Evolutionary conservation across 2,797 vertebrate species (phyloP), one percentile per base, ranked within the genome.

Genomic region (Miichthys miiuy): DNA sequence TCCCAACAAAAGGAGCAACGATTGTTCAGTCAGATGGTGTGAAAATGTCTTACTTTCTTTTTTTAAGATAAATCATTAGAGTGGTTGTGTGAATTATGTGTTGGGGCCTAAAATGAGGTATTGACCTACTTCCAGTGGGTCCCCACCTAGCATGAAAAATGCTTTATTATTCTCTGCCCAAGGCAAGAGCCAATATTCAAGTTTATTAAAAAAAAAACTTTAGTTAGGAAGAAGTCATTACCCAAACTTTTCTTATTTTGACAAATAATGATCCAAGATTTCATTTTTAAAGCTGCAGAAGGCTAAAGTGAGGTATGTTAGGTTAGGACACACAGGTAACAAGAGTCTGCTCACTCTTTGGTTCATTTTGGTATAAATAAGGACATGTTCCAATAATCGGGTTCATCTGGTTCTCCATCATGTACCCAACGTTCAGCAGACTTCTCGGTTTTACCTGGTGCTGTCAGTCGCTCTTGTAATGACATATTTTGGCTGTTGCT

Each of bases 121-220:
- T 42, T 72, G 79, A 79, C 68, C 55, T 66, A 47, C 21, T 66
- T 73, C 52, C 8, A 65, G 48, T 25, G 14, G 1, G 48, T 61
- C 50, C 30, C 46, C 50, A 38, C 42, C 60, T 20, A 25, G 18
- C 77, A 25, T 54, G 54, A 80, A 66, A 63, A 41, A 76, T 61
- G 34, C 18, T 56, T 52, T 25, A 42, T 63, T 23, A 64, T n/a
- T 69, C 64, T 69, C 48, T 48, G 77, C 77, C 42, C 8, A 17
- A 66, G 56, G 66, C 27, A 12, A 58, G 4, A 67, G 16, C 10
- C 56, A 23, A 50, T 17, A 52, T 16, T 27, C 0, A 1, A 42
- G 61, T 50, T 68, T 66, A 60, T 51, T 51, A 46, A 8, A 69
- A 47, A 64, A 64, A 60, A 34, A 14, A 13, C 17, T 58, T 46